Conservation (phyloP, 2,113 vertebrate genomes). For the Anolis carolinensis region DNA sequence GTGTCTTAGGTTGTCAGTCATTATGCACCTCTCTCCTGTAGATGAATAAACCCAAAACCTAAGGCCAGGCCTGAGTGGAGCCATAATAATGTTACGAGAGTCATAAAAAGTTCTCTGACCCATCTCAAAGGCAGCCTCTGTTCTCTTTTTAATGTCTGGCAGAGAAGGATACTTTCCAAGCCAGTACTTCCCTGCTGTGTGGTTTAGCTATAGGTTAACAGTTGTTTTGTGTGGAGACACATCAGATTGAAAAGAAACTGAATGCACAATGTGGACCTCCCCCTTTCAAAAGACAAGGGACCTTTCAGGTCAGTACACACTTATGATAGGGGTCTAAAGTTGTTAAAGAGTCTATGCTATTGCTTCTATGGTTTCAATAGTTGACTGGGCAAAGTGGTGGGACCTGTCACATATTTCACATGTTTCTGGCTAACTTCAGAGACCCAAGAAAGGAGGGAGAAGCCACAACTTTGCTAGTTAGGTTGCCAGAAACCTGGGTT, state of each 20-base stretch:
- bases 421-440: slow-evolving; percentile 20
- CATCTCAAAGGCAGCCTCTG: neutral
- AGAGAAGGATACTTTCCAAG: neutral
- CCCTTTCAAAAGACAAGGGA: neutral
- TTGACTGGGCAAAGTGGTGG: neutral
- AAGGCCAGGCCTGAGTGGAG: neutral
- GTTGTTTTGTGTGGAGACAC: neutral
- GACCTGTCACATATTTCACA: slow-evolving; percentile 4
- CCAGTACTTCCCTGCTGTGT: neutral
- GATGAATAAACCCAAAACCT: too few relatives aligned
- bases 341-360: neutral
- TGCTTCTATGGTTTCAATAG: neutral
- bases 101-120: neutral
- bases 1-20: neutral
- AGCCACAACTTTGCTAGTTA: slow-evolving; percentile 29
- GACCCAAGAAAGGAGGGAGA: slow-evolving; percentile 10
- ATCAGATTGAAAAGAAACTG: neutral
- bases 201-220: neutral
- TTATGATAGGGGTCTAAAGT: neutral
- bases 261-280: neutral
- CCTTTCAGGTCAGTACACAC: neutral
- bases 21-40: too few relatives aligned
- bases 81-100: neutral
- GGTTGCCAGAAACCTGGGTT: slow-evolving; percentile 38
- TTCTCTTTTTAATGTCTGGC: neutral